Conservation (phyloP, 2,888 invertebrate species). For the Chrysolina americana region DNA sequence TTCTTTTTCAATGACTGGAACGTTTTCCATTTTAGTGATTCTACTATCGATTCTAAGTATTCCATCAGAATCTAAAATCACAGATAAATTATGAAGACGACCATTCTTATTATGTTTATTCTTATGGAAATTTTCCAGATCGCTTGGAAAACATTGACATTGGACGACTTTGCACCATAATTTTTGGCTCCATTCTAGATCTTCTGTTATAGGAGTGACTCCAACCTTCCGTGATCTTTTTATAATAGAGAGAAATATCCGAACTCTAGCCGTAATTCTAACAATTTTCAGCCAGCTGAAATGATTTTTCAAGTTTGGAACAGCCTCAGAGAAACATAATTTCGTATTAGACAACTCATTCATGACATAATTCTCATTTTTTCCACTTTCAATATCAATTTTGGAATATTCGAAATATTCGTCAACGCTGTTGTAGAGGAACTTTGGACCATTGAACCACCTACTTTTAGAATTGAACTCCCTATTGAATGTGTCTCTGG, state of each 20-base stretch:
- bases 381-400: not conserved
- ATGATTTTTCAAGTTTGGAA: not conserved
- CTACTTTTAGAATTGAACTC: not conserved
- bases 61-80: not conserved
- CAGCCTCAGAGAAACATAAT: not conserved
- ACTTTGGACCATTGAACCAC: not conserved
- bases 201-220: not conserved
- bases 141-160: not conserved
- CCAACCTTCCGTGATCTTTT: not conserved
- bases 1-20: not conserved
- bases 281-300: not conserved
- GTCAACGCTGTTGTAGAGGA: not conserved
- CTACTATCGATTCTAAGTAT: not conserved
- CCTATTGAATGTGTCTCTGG: not conserved
- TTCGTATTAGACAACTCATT: not conserved
- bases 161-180: not conserved
- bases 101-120: not conserved
- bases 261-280: not conserved
- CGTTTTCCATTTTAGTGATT: not conserved
- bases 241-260: not conserved
- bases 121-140: not conserved
- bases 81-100: not conserved
- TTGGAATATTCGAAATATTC: not conserved
- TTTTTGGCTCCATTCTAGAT: not conserved
- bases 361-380: not conserved